Evolutionary conservation across 2,888 invertebrate species (phyloP), one percentile per base, ranked within the genome.

Genomic region (Tholera decimalis): DNA sequence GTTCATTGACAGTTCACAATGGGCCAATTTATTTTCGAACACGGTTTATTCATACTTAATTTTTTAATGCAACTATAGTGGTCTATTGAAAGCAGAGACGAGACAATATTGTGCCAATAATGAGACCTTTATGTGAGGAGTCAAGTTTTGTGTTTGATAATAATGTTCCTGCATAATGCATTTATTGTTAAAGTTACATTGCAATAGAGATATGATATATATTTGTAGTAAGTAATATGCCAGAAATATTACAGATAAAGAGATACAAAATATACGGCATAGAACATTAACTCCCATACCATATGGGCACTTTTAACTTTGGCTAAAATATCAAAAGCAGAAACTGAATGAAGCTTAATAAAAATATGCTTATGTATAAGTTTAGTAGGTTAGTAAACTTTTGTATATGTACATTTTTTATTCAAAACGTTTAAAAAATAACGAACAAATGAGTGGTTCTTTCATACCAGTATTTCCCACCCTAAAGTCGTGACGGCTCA

Each of bases 1-100:
- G 88, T 92, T 84, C 91, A 91, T 91, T 90, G 86, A 89, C 85
- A 85, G 85, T 82, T 83, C 62, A 87, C 84, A 88, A 89, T 83
- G 85, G 70, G 54, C 63, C 51, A 82, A 84, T 84, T 84, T 84
- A 83, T 84, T 81, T 86, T 85, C 82, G 82, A 85, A 85, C 67
- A 71, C 74, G 26, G 56, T 57, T 54, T 78, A 73, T 79, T 83
- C 73, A 83, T 74, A 28, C 54, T 67, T 75, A 47, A 65, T 75
- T 78, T 70, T 62, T 72, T 18, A 35, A 64, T 70, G 59, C 62
- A 70, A 72, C 43, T 47, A 78, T 77, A 75, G 65, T 77, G 58
- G 63, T 66, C 61, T 81, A 79, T 75, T 79, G 72, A 78, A 65
- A 33, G 58, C 77, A 55, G 71, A 64, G 77, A 68, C 65, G 66